Percentiles rank a stretch among this genome's conserved stretches.
phyloP scores from a whole-genome alignment of 2,113 vertebrate species.

The Daboia siamensis region DNA sequence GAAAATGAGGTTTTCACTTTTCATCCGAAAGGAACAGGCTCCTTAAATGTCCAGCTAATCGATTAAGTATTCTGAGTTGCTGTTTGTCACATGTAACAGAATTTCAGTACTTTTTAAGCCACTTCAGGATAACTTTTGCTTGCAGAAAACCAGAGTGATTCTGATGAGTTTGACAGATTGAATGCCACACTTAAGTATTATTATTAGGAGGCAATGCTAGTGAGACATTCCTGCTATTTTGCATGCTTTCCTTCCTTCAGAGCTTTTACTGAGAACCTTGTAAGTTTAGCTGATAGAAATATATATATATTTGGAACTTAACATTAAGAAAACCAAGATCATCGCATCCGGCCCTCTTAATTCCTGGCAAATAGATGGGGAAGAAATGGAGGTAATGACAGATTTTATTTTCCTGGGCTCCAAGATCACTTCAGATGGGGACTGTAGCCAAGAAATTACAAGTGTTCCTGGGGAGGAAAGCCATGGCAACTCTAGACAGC shows the following conservation, averaged over 20 bases:
- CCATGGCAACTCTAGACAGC: too few species aligned
- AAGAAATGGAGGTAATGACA: too few species aligned
- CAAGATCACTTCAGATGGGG: too few species aligned
- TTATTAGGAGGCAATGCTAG: background rate
- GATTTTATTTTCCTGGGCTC: too few species aligned
- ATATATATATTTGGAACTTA: slow-evolving; percentile 5
- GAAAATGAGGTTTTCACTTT: background rate
- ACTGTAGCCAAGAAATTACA: too few species aligned
- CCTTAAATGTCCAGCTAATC: background rate
- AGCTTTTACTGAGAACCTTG: slow-evolving; percentile 28
- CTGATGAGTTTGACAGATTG: background rate
- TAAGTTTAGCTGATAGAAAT: slow-evolving; percentile 30
- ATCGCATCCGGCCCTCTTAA: too few species aligned
- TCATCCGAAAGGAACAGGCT: background rate
- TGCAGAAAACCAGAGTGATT: background rate
- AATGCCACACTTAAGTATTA: background rate
- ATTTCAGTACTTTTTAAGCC: background rate
- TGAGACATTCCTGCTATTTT: slow-evolving; percentile 10
- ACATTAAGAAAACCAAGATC: too few species aligned
- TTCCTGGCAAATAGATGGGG: too few species aligned
- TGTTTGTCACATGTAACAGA: background rate
- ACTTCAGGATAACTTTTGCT: background rate
- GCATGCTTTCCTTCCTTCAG: slow-evolving; percentile 12
- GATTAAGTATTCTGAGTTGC: background rate
- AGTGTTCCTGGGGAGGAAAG: too few species aligned